Conservation (phyloP, 2,888 invertebrate genomes). For the Epicampocera succincta region DNA sequence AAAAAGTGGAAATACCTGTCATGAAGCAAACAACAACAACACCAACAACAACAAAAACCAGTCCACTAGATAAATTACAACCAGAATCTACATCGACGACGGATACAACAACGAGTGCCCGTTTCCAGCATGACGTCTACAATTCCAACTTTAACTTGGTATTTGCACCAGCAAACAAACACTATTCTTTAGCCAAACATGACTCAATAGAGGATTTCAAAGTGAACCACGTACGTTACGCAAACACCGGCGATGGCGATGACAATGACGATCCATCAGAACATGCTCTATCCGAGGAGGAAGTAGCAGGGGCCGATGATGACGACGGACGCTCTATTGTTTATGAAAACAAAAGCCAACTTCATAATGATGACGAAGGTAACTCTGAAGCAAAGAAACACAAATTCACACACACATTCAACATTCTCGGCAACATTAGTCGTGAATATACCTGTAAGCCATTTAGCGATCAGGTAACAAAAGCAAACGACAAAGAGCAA, state of each 20-base stretch:
- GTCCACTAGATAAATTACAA: constrained; percentile 57
- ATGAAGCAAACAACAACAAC: constrained; percentile 40
- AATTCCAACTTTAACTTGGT: constrained; percentile 32
- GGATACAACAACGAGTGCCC: constrained; percentile 15
- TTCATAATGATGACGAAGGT: constrained; percentile 55
- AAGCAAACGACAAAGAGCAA: constrained; percentile 31
- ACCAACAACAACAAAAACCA: constrained; percentile 44
- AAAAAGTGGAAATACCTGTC: constrained; percentile 69
- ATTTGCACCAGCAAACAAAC: constrained; percentile 56
- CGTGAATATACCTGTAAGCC: constrained; percentile 46
- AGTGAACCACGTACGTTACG: constrained; percentile 63
- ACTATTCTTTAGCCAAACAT: constrained; percentile 55
- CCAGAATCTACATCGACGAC: constrained; percentile 18
- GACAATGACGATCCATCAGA: constrained; percentile 50
- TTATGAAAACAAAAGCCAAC: constrained; percentile 56
- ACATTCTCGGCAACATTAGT: constrained; percentile 36
- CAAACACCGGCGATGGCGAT: constrained; percentile 27
- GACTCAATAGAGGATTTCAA: constrained; percentile 64
- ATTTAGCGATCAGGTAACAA: constrained; percentile 60
- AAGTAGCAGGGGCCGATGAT: constrained; percentile 35
- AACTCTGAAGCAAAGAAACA: constrained; percentile 60
- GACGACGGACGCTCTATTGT: constrained; percentile 19
- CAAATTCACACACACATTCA: constrained; percentile 52
- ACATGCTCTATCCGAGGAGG: constrained; percentile 39
- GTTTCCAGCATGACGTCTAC: constrained; percentile 44